A percentile compares a stretch with the other conserved stretches of the same genome.
These are phyloP conservation scores for Pseudochirops corinnae DNA, from an alignment of 2,797 vertebrate species.

Conservation along the genomic window DNA sequence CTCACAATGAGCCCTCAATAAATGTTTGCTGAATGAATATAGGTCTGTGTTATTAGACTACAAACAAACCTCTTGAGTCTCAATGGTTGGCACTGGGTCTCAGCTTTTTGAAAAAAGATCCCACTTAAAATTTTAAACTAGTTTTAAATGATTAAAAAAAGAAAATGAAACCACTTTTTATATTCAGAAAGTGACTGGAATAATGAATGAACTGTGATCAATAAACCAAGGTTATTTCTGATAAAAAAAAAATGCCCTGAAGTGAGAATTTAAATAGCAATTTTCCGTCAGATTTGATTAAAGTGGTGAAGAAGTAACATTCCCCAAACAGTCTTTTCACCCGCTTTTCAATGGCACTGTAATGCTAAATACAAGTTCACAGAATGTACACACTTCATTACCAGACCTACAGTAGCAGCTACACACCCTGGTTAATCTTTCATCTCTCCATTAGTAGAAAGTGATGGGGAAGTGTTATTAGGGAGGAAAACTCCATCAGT, in stretches of 20 bases:
- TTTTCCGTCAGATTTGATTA: background rate
- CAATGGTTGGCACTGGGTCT: constrained; percentile 5
- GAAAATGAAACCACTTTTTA: constrained; percentile 4
- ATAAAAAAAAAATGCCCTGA: constrained; percentile 20
- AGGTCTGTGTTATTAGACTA: background rate
- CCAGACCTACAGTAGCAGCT: constrained; percentile 48
- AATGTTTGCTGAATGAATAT: background rate
- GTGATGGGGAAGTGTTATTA: constrained; percentile 32
- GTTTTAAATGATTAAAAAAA: constrained; percentile 33
- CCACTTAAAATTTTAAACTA: constrained; percentile 32
- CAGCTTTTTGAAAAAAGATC: constrained; percentile 17
- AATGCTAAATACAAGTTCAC: constrained; percentile 12
- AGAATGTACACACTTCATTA: constrained; percentile 55
- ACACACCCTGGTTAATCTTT: constrained; percentile 49
- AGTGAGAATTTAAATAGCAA: constrained; percentile 1
- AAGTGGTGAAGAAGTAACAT: background rate
- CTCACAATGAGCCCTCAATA: background rate
- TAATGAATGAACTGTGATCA: constrained; percentile 36
- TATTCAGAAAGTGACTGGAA: background rate
- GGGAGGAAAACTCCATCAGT: constrained; percentile 51
- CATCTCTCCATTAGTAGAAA: constrained; percentile 68
- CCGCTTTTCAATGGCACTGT: background rate
- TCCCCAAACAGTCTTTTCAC: background rate
- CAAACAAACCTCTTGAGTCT: constrained; percentile 15
- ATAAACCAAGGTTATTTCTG: constrained; percentile 32